phyloP scores from a whole-genome alignment of 2,113 vertebrate species.

The Benitochromis conjunctus region DNA sequence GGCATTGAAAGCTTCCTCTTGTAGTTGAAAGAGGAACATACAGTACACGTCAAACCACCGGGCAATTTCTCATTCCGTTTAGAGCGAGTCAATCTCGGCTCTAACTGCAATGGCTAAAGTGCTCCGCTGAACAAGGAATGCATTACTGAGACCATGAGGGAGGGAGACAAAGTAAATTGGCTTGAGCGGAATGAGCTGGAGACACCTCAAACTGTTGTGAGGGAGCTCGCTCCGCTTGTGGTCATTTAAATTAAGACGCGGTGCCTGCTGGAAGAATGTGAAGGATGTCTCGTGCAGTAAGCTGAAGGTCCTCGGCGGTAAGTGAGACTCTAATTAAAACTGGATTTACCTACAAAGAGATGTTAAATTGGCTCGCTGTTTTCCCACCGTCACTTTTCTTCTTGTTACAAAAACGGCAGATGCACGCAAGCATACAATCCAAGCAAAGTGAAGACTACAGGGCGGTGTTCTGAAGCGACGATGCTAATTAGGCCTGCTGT shows the following conservation, averaged over 20 bases:
- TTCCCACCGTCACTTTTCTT: conserved; percentile 21
- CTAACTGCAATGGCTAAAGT: neutral
- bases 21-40: neutral
- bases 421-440: neutral
- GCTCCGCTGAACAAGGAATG: neutral
- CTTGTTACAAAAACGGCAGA: neutral
- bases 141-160: neutral
- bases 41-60: neutral
- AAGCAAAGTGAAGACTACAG: neutral
- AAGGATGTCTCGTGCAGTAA: neutral
- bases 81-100: neutral
- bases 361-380: conserved; percentile 32
- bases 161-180: neutral
- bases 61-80: neutral
- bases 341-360: conserved; percentile 20
- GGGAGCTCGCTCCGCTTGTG: neutral
- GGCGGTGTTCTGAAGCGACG: neutral
- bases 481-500: conserved; percentile 7
- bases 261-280: neutral
- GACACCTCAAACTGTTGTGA: neutral
- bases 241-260: neutral
- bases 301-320: neutral
- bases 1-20: conserved; percentile 23
- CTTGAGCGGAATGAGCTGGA: neutral
- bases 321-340: conserved; percentile 54